Evolutionary conservation across 1,140 invertebrate genomes (phyloP), one percentile per base, ranked within the genome.

Genomic region (Melanaphis sacchari): DNA sequence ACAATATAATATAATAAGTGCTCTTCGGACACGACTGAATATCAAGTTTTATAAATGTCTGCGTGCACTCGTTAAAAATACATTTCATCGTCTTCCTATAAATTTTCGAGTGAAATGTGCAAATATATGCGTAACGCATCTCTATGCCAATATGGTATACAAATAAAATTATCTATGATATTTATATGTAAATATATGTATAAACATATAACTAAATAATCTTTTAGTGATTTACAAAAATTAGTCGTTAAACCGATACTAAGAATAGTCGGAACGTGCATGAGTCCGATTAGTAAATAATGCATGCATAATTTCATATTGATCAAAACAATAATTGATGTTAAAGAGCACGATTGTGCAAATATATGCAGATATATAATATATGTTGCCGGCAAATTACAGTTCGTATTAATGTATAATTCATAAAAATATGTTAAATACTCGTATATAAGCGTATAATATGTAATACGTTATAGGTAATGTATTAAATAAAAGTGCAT

Each of bases 11-110:
- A 66, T 66, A 76, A 31, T 76, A 76, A 76, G 59, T n/a, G 59
- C n/a, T 76, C 76, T 41, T 7, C 85, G 43, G 43, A 46, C 85
- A 49, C 43, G 85, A 87, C 43, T 49, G 85, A 87, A 87, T 87
- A 87, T 87, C 85, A 46, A 43, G 84, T 87, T 87, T n/a, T 87
- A 46, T 4, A 46, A 46, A 87, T 15, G 31, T 85, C 84, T 43
- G 84, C 22, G 41, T 85, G 40, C 84, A 85, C 26, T 85, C 40
- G 84, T 85, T 43, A 43, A 85, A 85, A 43, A 43, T 43, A 43
- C 84, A 85, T 85, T 85, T 85, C 84, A 85, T 3, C 11, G 84
- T 85, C 41, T 26, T 31, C 84, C 11, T 76, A 76, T 76, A n/a
- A 0, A 31, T 85, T 43, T 85, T 85, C 40, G 26, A 85, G 26